These are phyloP conservation scores for Mareca penelope DNA, from an alignment of 2,797 vertebrate genomes.

Conservation along the genomic window DNA sequence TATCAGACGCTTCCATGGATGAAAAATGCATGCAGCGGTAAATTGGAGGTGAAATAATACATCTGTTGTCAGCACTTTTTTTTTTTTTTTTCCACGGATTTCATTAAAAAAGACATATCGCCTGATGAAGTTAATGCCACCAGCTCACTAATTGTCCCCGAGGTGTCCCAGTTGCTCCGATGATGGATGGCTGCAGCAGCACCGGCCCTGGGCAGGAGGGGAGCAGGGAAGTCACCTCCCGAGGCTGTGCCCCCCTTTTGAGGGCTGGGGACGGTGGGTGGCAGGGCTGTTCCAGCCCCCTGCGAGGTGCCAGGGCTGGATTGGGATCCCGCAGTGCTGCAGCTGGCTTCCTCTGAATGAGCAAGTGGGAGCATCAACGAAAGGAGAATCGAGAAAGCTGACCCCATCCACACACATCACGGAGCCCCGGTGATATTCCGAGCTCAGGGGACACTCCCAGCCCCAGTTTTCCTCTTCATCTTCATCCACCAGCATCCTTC, in stretches of 20 bases:
- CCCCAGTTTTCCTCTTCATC: not conserved
- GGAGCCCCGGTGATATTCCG: not conserved
- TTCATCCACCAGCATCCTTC: not conserved
- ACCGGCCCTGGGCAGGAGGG: not conserved
- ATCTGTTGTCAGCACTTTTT: conserved; percentile 31
- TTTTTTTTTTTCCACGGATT: not conserved
- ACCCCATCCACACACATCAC: fast-evolving
- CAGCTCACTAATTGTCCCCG: conserved; percentile 44
- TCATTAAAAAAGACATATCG: conserved; percentile 36
- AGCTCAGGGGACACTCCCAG: not conserved
- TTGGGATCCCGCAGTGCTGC: fast-evolving
- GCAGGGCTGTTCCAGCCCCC: not conserved
- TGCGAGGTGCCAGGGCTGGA: not conserved
- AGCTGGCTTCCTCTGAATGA: not conserved
- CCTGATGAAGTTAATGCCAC: conserved; percentile 34
- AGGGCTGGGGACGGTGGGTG: not conserved
- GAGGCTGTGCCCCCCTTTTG: not conserved
- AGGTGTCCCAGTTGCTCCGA: not conserved
- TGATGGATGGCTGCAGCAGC: not conserved
- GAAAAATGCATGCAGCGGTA: not conserved
- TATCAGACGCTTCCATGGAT: conserved; percentile 22
- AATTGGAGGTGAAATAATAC: conserved; percentile 20
- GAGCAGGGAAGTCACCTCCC: not conserved
- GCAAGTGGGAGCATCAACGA: not conserved
- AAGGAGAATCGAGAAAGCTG: not conserved